Percentiles rank a stretch among this genome's conserved stretches.
phyloP scores from a whole-genome alignment of 2,888 invertebrate species.

The Pammene aurita region DNA sequence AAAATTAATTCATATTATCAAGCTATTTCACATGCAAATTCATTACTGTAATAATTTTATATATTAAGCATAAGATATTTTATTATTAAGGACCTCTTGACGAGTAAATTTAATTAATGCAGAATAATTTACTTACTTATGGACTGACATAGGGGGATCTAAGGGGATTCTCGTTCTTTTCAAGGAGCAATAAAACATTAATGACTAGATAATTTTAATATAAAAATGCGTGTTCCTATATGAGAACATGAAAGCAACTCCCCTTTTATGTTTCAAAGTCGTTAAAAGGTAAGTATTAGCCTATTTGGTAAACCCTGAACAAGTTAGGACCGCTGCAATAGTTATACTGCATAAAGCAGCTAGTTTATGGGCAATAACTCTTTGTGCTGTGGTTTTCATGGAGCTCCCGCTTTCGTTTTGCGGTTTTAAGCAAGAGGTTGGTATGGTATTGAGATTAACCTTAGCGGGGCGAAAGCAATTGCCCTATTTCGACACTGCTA shows the following conservation, averaged over 20 bases:
- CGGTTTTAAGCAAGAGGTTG: slow-evolving; percentile 34
- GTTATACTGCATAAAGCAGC: slow-evolving; percentile 36
- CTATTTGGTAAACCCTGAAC: slow-evolving; percentile 20
- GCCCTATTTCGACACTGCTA: slow-evolving; percentile 49
- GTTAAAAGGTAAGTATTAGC: slow-evolving; percentile 44
- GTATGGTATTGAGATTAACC: slow-evolving; percentile 8
- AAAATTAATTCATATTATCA: no score
- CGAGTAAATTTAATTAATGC: no score
- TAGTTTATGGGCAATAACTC: slow-evolving; percentile 48
- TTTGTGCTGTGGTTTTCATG: slow-evolving; percentile 22
- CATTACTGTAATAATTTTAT: no score
- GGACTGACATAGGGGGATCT: not conserved
- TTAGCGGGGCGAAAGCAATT: slow-evolving; percentile 40
- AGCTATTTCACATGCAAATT: no score
- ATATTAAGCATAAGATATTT: no score
- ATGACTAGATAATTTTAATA: slow-evolving; percentile 33
- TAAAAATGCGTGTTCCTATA: slow-evolving; percentile 43
- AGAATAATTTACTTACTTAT: not conserved
- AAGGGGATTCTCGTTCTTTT: not conserved
- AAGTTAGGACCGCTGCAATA: slow-evolving; percentile 39
- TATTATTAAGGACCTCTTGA: no score
- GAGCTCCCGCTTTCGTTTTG: slow-evolving; percentile 37
- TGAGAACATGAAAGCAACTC: slow-evolving; percentile 47
- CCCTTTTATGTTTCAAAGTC: slow-evolving; percentile 47
- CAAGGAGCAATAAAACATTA: slow-evolving; percentile 25